A percentile compares a stretch with the other conserved stretches of the same genome.
Conservation (phyloP, 2,113 vertebrate genomes). For the Pseudopodoces humilis region DNA sequence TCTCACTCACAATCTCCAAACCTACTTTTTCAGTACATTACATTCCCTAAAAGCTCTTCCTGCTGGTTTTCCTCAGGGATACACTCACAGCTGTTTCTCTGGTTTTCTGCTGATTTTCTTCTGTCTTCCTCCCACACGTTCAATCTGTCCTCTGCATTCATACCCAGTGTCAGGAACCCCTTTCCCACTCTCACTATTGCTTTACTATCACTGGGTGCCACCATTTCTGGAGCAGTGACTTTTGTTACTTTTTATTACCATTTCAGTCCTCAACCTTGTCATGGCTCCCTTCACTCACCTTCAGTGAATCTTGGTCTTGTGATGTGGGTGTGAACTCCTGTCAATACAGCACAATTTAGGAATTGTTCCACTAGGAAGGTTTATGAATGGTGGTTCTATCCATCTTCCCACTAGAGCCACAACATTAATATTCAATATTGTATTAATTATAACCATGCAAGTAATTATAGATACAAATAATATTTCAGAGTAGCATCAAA, state of each 20-base stretch:
- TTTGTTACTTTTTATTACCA: not conserved
- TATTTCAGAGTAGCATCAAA: not conserved
- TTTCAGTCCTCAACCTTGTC: not conserved
- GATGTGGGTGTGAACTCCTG: not conserved
- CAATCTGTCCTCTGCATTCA: not conserved
- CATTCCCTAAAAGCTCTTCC: not conserved
- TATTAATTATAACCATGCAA: not conserved
- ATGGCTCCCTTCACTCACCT: not conserved
- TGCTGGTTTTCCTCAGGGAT: not conserved
- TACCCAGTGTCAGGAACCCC: not conserved
- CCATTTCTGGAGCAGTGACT: not conserved
- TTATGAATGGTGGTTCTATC: not conserved
- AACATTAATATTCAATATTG: not conserved
- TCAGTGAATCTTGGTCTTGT: not conserved
- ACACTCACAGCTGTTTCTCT: not conserved
- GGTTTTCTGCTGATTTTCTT: not conserved
- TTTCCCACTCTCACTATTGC: not conserved
- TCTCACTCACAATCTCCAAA: not conserved
- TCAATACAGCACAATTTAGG: not conserved
- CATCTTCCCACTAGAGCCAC: not conserved
- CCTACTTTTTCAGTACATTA: not conserved
- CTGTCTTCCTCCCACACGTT: not conserved
- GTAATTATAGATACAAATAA: not conserved
- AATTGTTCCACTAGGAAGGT: not conserved
- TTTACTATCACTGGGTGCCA: not conserved